These are phyloP conservation scores for Patella vulgata DNA, from an alignment of 1,140 invertebrate species.

Conservation along the genomic window DNA sequence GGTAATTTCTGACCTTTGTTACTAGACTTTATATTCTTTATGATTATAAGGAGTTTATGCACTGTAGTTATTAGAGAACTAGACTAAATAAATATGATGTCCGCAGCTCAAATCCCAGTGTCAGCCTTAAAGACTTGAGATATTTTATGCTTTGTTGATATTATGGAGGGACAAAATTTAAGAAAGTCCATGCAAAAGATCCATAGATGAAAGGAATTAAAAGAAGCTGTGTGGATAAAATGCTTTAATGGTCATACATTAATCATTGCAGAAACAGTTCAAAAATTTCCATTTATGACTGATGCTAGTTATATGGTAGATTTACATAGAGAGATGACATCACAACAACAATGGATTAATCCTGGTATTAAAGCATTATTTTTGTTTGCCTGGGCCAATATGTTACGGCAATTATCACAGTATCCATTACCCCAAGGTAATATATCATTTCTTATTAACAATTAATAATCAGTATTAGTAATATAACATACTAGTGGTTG, in stretches of 20 bases:
- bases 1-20: slow-evolving; percentile 24
- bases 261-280: slow-evolving; percentile 74
- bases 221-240: too few relatives aligned
- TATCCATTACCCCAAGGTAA: slow-evolving; percentile 53
- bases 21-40: too few relatives aligned
- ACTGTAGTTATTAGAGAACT: not conserved
- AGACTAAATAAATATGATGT: too few relatives aligned
- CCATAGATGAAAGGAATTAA: too few relatives aligned
- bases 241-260: too few relatives aligned
- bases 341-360: slow-evolving; percentile 72
- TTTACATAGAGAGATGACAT: slow-evolving; percentile 71
- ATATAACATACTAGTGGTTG: too few relatives aligned
- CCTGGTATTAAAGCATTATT: slow-evolving; percentile 78
- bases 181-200: too few relatives aligned
- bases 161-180: too few relatives aligned
- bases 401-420: slow-evolving; percentile 78
- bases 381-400: slow-evolving; percentile 82
- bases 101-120: too few relatives aligned
- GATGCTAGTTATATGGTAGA: slow-evolving; percentile 75
- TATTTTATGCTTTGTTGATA: too few relatives aligned
- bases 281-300: slow-evolving; percentile 77
- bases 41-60: not conserved
- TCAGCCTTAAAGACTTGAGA: too few relatives aligned
- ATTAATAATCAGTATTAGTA: too few relatives aligned
- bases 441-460: not conserved